Evolutionary conservation across 2,797 vertebrate genomes (phyloP), one percentile per base, ranked within the genome.

Genomic region (Borostomias antarcticus): DNA sequence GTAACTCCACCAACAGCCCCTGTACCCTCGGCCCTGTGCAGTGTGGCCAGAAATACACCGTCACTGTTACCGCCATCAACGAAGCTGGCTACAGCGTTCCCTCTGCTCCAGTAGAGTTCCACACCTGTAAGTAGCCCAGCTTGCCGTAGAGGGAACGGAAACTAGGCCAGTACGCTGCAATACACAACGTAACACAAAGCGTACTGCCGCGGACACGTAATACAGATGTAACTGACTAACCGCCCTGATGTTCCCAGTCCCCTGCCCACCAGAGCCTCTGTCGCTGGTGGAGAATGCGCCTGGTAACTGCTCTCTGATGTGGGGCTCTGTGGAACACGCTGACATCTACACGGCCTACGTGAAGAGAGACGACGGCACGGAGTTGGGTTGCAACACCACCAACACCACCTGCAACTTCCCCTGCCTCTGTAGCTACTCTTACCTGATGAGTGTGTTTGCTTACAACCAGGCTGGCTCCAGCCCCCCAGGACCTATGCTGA

Each of bases 391-490:
- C 83, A 96, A 96, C 77, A 95, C 95, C 19, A 94, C 92, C 5
- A 53, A 62, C 69, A 92, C 81, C 64, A 90, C 67, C 53, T 98
- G 95, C 74, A 74, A 74, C 74, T 98, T 91, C 81, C 79, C 76
- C 59, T 95, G 94, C 0, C 77, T 85, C 48, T 99, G 97, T 17
- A 95, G 97, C 62, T 94, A 95, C 89, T 95, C 93, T 0, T 97
- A 94, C 66, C 91, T 96, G 73, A 88, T 95, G 74, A 94, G 88
- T 51, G 93, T 96, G 66, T 93, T 93, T 21, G 95, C 95, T 0
- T 91, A 92, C 64, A 98, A 96, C 81, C 76, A 80, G 43, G 95
- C 94, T 0, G 96, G 96, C 8, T 82, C 90, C 75, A 96, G 96
- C 73, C 92, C 91, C 29, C 63, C 86, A 40, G 95, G 95, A 3